Evolutionary conservation across 2,888 invertebrate genomes (phyloP), one percentile per base, ranked within the genome.

Genomic region (Lacanobia oleracea): DNA sequence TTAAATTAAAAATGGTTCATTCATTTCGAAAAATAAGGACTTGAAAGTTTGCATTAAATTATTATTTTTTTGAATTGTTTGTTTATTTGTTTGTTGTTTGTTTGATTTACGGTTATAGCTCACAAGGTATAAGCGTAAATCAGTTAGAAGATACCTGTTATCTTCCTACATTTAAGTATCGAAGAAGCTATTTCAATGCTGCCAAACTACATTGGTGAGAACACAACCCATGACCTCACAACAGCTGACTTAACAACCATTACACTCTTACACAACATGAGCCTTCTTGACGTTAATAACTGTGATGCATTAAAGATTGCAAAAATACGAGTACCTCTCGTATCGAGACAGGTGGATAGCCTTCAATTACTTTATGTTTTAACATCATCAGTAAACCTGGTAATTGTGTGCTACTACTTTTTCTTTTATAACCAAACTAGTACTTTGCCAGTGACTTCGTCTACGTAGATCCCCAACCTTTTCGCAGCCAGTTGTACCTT

Each of bases 221-320:
- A 73, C 23, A n/a, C 37, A 37, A 73, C 75, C 67, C 67, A 18
- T 75, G 23, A 75, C 67, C 56, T 75, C 14, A 10, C 50, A 21
- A 12, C n/a, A 37, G 16, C 67, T 8, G 6, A n/a, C 1, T 27
- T 37, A 23, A 57, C 50, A 50, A 27, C n/a, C n/a, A 50, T 75
- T 75, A 66, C 48, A 23, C 48, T 10, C 14, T 68, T 65, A 68
- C 53, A 45, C 50, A 50, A 72, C 23, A 37, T 10, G 14, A 45
- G 1, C 45, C 37, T 59, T 50, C 7, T 48, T 43, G 1, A 43
- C n/a, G 43, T 72, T 54, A 54, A 64, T 60, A 65, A 37, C 59
- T 63, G 18, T 78, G 72, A 72, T 72, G 78, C n/a, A 72, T 76
- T 62, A 71, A 45, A 16, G 8, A 78, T 78, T 76, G 78, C 78